Evolutionary conservation across 2,888 invertebrate genomes (phyloP), one percentile per base, ranked within the genome.

Genomic region (Trypoxylon attenuatum): DNA sequence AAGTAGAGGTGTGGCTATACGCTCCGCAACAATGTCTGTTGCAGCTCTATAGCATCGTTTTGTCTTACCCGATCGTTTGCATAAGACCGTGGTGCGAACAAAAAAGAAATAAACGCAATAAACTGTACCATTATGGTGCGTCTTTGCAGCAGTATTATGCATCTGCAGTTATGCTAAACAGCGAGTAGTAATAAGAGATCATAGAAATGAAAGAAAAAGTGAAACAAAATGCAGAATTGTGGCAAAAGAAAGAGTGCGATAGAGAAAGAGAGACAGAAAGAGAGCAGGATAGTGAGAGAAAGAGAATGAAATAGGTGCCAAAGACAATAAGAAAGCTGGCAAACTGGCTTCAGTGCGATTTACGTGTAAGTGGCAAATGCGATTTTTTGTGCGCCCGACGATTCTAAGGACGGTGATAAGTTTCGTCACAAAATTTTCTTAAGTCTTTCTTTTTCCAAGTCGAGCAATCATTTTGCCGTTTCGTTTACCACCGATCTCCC

Each of bases 321-420:
- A 55, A 29, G 39, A 72, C 42, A 54, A 61, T 51, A 42, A 13
- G 65, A 66, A 61, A 66, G 73, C 56, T 66, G 61, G 52, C 25
- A 57, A 22, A 59, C 42, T 51, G 22, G 47, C 65, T 73, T 62
- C 73, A 73, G 73, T 73, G 73, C 72, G 61, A 58, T 43, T 47
- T 60, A 65, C 47, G 57, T 22, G 52, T 67, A 67, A 61, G 52
- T 63, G 33, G 68, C 52, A 21, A 62, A 56, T 59, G 66, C 61
- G 25, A 50, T 58, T 18, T 54, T 59, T 33, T 43, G 50, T 38
- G 45, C 61, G 70, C 74, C 53, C 57, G 42, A 54, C 45, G 42
- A 53, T 67, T 51, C 68, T 45, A 67, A 63, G 70, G 64, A 56
- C 58, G 22, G 38, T 60, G 38, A 59, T 39, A 33, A 66, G 52